Evolutionary conservation across 2,113 vertebrate genomes (phyloP).

Genomic region (Orcinus orca): DNA sequence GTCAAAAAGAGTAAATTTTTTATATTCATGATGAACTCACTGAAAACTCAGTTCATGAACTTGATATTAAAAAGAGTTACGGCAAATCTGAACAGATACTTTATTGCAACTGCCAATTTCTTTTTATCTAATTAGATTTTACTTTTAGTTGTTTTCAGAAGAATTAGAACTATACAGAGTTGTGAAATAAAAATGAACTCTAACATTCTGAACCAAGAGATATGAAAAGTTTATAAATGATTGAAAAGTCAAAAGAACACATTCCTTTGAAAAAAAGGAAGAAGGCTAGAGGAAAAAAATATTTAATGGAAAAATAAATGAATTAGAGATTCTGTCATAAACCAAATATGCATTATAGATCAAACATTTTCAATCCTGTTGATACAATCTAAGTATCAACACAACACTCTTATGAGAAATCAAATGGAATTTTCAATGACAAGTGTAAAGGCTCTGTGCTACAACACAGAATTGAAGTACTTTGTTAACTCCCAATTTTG

Average conservation of each 20-base stretch:
- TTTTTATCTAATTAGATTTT: neutral
- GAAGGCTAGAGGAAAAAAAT: neutral
- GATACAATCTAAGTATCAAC: neutral
- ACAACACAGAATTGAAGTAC: neutral
- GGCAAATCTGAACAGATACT: neutral
- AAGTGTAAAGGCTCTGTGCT: neutral
- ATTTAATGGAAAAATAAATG: slow-evolving; percentile 28
- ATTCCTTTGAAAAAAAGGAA: neutral
- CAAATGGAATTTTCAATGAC: slow-evolving; percentile 22
- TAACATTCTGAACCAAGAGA: neutral
- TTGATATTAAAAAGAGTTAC: neutral
- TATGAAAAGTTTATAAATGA: neutral
- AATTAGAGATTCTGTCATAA: slow-evolving; percentile 20
- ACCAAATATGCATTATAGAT: neutral
- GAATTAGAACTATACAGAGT: neutral
- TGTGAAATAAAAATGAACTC: neutral
- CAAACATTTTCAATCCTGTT: neutral
- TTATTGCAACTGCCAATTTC: neutral
- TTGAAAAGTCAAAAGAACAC: slow-evolving; percentile 25
- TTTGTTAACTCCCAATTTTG: neutral
- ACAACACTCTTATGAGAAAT: slow-evolving; percentile 44
- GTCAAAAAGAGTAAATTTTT: neutral
- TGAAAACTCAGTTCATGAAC: neutral
- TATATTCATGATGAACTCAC: neutral
- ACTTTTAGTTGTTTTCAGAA: neutral